phyloP scores from a whole-genome alignment of 2,888 invertebrate species.

The Apamea sordens region DNA sequence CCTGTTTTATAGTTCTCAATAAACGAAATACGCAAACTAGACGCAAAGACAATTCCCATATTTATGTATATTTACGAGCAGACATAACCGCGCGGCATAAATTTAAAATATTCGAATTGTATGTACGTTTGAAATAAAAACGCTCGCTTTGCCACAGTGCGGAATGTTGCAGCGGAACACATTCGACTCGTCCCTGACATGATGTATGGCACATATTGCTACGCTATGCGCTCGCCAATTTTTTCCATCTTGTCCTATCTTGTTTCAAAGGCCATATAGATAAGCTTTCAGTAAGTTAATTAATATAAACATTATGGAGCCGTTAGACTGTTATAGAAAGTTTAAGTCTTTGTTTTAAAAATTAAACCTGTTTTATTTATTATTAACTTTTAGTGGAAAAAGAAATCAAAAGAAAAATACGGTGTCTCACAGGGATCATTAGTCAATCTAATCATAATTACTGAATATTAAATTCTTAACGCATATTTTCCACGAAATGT shows the following conservation, averaged over 20 bases:
- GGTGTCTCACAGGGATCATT: conserved; percentile 2
- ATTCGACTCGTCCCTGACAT: conserved; percentile 21
- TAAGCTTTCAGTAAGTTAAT: conserved; percentile 1
- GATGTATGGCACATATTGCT: conserved; percentile 22
- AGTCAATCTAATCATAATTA: conserved; percentile 24
- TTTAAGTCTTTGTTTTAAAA: background rate
- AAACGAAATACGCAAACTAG: conserved; percentile 54
- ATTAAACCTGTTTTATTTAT: background rate
- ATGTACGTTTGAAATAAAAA: conserved; percentile 54
- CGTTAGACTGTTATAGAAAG: background rate
- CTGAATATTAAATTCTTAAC: conserved; percentile 13
- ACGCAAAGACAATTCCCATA: conserved; percentile 51
- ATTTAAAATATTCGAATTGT: conserved; percentile 59
- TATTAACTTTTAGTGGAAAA: background rate
- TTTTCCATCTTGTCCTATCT: background rate
- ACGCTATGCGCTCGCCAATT: background rate
- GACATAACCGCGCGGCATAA: conserved; percentile 42
- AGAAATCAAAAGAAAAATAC: background rate
- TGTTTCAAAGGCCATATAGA: background rate
- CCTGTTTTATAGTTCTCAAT: conserved; percentile 52
- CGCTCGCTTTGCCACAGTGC: conserved; percentile 53
- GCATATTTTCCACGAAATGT: conserved; percentile 31
- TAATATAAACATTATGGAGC: background rate
- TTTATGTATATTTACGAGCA: conserved; percentile 56
- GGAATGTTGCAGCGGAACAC: conserved; percentile 34